These are phyloP conservation scores for Sinella curviseta DNA, from an alignment of 1,140 invertebrate genomes.

Conservation along the genomic window DNA sequence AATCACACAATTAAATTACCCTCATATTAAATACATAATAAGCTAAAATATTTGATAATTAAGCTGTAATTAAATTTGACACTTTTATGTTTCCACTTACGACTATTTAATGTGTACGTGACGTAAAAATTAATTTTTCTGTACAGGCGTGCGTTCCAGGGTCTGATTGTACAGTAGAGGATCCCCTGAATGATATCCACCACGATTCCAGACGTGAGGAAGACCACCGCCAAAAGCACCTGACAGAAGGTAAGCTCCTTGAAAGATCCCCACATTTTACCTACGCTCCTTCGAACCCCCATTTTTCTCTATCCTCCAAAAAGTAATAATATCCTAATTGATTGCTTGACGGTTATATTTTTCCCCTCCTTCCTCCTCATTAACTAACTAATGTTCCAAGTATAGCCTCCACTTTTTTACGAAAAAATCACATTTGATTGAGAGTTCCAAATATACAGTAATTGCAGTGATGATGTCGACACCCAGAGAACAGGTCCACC, in stretches of 20 bases:
- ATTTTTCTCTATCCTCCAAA: conserved; percentile 73
- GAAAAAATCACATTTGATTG: too few species aligned
- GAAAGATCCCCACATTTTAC: conserved; percentile 26
- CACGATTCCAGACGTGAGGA: conserved; percentile 83
- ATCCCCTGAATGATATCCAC: conserved; percentile 79
- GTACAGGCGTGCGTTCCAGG: conserved; percentile 73
- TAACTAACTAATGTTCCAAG: too few species aligned
- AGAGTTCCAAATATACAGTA: too few species aligned
- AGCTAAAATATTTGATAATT: too few species aligned
- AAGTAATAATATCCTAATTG: conserved; percentile 90
- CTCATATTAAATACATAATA: too few species aligned
- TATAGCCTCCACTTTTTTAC: too few species aligned
- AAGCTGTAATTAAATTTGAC: conserved; percentile 31
- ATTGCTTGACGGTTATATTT: conserved; percentile 65
- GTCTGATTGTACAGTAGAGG: conserved; percentile 72
- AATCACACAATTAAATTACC: conserved; percentile 39
- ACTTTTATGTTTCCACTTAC: conserved; percentile 68
- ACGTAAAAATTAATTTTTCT: conserved; percentile 89
- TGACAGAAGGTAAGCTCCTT: conserved; percentile 62
- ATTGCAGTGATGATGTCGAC: too few species aligned
- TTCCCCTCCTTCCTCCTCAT: conserved; percentile 36
- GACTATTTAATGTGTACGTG: conserved; percentile 82
- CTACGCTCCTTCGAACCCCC: background rate
- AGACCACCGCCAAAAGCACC: conserved; percentile 81
- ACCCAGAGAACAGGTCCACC: too few species aligned